Evolutionary conservation across 2,797 vertebrate species (phyloP).

Genomic region (Ceyx erithaca): DNA sequence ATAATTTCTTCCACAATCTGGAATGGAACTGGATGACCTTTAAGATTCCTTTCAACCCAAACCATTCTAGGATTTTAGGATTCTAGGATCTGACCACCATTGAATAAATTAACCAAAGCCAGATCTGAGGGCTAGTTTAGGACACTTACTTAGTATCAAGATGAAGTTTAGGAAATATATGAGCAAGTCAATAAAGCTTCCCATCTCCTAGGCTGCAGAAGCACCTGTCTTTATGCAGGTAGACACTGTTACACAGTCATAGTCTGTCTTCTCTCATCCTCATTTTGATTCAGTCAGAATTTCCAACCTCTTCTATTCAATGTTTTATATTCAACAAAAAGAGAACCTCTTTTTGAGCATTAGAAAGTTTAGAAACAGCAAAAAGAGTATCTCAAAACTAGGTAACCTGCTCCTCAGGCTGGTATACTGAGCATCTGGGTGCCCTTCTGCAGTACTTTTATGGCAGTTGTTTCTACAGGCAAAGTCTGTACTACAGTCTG

Average conservation of each 20-base stretch:
- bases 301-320: not conserved
- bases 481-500: not conserved
- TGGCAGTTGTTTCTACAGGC: not conserved
- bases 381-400: not conserved
- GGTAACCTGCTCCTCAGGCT: not conserved
- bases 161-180: not conserved
- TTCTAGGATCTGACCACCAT: not conserved
- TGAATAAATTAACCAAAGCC: not conserved
- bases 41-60: too few species aligned
- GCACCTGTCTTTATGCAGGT: not conserved
- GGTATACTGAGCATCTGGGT: not conserved
- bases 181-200: not conserved
- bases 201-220: not conserved
- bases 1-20: not conserved
- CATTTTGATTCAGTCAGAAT: not conserved
- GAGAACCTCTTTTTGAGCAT: not conserved
- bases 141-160: not conserved
- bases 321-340: not conserved
- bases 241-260: not conserved
- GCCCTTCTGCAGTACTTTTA: not conserved
- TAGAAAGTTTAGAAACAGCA: not conserved
- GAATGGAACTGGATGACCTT: too few species aligned
- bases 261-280: not conserved
- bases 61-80: too few species aligned
- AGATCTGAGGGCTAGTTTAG: not conserved